Conservation (phyloP, 2,113 vertebrate genomes). For the Callospermophilus lateralis region DNA sequence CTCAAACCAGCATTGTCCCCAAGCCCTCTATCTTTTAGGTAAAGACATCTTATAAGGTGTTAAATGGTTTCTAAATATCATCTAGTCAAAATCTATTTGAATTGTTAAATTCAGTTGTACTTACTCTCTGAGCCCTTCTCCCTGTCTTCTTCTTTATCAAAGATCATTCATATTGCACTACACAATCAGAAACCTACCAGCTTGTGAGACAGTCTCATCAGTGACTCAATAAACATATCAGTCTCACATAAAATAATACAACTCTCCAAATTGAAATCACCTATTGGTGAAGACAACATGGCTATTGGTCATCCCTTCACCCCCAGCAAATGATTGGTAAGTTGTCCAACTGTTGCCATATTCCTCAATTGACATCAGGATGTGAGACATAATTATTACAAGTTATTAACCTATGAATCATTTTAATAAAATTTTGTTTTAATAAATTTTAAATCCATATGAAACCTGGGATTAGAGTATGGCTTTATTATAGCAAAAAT, state of each 20-base stretch:
- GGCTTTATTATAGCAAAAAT: not conserved
- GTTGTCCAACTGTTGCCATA: not conserved
- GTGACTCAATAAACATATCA: not conserved
- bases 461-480: not conserved
- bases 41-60: not conserved
- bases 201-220: not conserved
- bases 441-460: not conserved
- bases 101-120: not conserved
- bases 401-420: conserved; percentile 23
- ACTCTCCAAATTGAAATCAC: not conserved
- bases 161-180: not conserved
- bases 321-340: not conserved
- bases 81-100: conserved; percentile 9
- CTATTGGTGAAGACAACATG: not conserved
- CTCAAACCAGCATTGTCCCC: not conserved
- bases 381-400: not conserved
- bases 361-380: not conserved
- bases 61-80: not conserved
- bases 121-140: not conserved
- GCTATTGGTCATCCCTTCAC: not conserved
- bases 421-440: not conserved
- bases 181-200: not conserved
- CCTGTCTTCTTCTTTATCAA: not conserved
- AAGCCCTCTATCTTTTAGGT: not conserved
- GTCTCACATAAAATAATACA: not conserved